A percentile compares a stretch with the other conserved stretches of the same genome.
phyloP scores from a whole-genome alignment of 30 jellyfish, hydroid and myxozoan species.

The Turritopsis rubra region DNA sequence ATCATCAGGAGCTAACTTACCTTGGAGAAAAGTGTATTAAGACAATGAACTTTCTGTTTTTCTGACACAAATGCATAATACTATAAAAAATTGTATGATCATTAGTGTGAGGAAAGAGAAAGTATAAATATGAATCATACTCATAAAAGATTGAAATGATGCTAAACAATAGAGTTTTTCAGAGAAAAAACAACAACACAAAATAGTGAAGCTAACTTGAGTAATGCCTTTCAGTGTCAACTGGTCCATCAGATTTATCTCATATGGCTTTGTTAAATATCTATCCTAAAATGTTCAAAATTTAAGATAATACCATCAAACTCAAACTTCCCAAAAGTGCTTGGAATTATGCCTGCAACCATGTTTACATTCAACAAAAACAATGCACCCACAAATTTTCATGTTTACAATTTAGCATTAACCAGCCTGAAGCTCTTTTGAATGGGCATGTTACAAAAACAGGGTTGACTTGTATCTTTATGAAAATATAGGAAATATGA shows the following conservation, averaged over 20 bases:
- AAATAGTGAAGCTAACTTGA: conserved; percentile 41
- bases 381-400: too few relatives aligned
- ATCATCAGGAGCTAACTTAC: conserved; percentile 15
- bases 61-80: conserved; percentile 92
- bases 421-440: too few relatives aligned
- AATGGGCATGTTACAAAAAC: too few relatives aligned
- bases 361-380: not conserved
- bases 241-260: conserved; percentile 86
- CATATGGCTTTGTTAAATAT: conserved; percentile 76
- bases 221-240: conserved; percentile 88
- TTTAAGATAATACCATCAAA: too few relatives aligned
- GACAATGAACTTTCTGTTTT: conserved; percentile 86
- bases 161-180: too few relatives aligned
- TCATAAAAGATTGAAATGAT: too few relatives aligned
- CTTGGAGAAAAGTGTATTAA: conserved; percentile 84
- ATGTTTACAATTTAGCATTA: too few relatives aligned
- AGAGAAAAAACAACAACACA: not conserved
- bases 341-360: too few relatives aligned
- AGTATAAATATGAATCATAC: not conserved
- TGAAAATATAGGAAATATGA: too few relatives aligned
- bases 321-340: too few relatives aligned
- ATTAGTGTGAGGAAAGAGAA: not conserved
- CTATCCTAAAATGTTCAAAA: conserved; percentile 45
- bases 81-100: conserved; percentile 41
- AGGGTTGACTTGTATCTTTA: too few relatives aligned